phyloP scores from a whole-genome alignment of 2,888 invertebrate genomes.

The Drosophila falleni region DNA sequence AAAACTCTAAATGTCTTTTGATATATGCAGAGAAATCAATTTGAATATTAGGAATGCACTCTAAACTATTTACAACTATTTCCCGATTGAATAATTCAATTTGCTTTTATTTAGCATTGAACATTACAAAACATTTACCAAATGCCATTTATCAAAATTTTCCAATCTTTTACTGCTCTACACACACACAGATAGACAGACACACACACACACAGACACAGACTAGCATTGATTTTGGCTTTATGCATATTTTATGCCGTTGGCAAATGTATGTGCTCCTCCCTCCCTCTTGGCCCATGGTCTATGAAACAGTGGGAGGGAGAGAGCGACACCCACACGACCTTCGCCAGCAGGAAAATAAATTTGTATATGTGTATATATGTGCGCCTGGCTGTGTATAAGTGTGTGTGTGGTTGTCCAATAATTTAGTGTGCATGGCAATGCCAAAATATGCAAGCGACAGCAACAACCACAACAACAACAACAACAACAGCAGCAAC shows the following conservation, averaged over 20 bases:
- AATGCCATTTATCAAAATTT: slow-evolving; percentile 65
- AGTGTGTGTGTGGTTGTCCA: slow-evolving; percentile 34
- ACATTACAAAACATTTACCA: slow-evolving; percentile 61
- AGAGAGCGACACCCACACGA: slow-evolving; percentile 59
- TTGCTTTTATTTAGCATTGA: slow-evolving; percentile 58
- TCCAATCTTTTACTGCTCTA: slow-evolving; percentile 52
- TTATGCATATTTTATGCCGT: slow-evolving; percentile 61
- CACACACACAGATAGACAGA: slow-evolving; percentile 12
- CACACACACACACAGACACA: slow-evolving; percentile 1
- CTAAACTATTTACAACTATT: slow-evolving; percentile 20
- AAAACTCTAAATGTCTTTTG: no score
- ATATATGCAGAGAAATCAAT: not conserved
- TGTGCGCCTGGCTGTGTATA: not conserved
- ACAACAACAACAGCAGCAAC: slow-evolving; percentile 30
- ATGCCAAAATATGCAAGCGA: slow-evolving; percentile 62
- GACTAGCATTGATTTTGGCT: slow-evolving; percentile 65
- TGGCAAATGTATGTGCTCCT: slow-evolving; percentile 28
- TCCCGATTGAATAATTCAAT: slow-evolving; percentile 64
- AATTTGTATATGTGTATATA: not conserved
- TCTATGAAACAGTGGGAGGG: not conserved
- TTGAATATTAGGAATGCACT: not conserved
- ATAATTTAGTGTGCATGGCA: slow-evolving; percentile 66
- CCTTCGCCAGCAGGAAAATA: slow-evolving; percentile 62
- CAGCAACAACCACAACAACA: slow-evolving; percentile 31
- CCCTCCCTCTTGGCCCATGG: slow-evolving; percentile 1